Percentiles rank a stretch among this genome's conserved stretches.
These are phyloP conservation scores for Portevinia maculata DNA, from an alignment of 2,888 invertebrate genomes.

Conservation along the genomic window DNA sequence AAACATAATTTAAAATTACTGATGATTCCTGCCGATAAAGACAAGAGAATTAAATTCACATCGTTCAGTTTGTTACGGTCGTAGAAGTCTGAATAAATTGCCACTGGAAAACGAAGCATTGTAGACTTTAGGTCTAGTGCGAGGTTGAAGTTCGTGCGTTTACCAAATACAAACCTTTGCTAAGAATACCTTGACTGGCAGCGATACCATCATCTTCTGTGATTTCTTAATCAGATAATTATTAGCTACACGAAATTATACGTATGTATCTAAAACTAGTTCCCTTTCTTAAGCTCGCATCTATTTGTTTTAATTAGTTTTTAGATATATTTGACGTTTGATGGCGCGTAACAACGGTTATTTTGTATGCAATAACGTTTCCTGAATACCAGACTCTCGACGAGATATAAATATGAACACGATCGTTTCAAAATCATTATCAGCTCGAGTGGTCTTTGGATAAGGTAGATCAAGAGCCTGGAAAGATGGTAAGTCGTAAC, in stretches of 20 bases:
- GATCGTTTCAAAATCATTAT: constrained; percentile 54
- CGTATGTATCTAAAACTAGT: constrained; percentile 22
- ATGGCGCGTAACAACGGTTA: constrained; percentile 43
- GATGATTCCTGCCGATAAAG: background rate
- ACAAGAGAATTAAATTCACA: constrained; percentile 23
- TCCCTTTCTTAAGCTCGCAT: constrained; percentile 32
- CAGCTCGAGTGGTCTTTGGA: constrained; percentile 52
- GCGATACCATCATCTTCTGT: background rate
- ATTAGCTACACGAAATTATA: background rate
- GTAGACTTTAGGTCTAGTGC: constrained; percentile 11
- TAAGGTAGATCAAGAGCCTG: constrained; percentile 23
- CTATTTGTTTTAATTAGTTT: constrained; percentile 57
- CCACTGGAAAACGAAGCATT: constrained; percentile 2
- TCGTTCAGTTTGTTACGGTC: constrained; percentile 18
- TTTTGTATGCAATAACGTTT: constrained; percentile 58
- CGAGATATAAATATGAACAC: constrained; percentile 68
- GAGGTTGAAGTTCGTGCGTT: constrained; percentile 48
- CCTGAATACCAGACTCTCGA: constrained; percentile 23
- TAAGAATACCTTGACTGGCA: constrained; percentile 40
- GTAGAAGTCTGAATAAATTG: constrained; percentile 20
- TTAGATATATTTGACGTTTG: constrained; percentile 15
- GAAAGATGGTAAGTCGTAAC: constrained; percentile 47
- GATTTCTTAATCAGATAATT: constrained; percentile 31
- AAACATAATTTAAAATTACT: background rate
- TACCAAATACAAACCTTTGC: constrained; percentile 1